Percentiles rank a stretch among this genome's conserved stretches.
Evolutionary conservation across 1,140 invertebrate genomes (phyloP).

Genomic region (Himalopsyche phryganea): DNA sequence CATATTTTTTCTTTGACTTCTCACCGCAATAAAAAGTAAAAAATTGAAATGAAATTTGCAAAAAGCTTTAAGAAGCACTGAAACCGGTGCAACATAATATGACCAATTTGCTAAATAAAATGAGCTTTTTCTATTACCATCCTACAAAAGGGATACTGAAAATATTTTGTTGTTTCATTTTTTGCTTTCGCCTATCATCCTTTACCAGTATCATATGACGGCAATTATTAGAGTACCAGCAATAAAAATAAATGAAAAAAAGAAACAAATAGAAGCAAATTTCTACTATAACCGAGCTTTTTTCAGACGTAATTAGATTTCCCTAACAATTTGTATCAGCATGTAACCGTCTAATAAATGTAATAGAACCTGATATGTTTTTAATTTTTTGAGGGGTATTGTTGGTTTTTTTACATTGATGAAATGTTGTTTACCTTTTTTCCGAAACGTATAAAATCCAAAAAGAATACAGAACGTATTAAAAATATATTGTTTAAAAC

Average conservation of each 20-base stretch:
- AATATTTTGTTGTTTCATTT: constrained; percentile 3
- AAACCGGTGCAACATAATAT: constrained; percentile 9
- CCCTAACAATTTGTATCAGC: constrained; percentile 15
- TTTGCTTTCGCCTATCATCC: background rate
- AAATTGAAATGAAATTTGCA: too few relatives aligned
- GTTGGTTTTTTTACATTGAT: background rate
- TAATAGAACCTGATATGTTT: constrained; percentile 28
- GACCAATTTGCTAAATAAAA: constrained; percentile 19
- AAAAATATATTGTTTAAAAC: too few relatives aligned
- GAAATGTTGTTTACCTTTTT: too few relatives aligned
- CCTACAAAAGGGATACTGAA: background rate
- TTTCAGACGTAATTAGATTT: constrained; percentile 9
- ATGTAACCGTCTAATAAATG: constrained; percentile 22
- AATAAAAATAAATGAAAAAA: background rate
- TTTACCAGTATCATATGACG: constrained; percentile 15
- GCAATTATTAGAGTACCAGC: constrained; percentile 20
- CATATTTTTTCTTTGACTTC: too few relatives aligned
- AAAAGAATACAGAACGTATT: too few relatives aligned
- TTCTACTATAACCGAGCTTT: constrained; percentile 5
- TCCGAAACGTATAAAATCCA: too few relatives aligned
- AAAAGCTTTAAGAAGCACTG: background rate
- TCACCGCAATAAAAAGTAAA: too few relatives aligned
- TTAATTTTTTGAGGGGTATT: constrained; percentile 19
- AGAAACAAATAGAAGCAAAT: constrained; percentile 22
- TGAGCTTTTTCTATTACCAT: background rate